Evolutionary conservation across 2,888 invertebrate genomes (phyloP).

Genomic region (Mesorhabditis spiculigera): DNA sequence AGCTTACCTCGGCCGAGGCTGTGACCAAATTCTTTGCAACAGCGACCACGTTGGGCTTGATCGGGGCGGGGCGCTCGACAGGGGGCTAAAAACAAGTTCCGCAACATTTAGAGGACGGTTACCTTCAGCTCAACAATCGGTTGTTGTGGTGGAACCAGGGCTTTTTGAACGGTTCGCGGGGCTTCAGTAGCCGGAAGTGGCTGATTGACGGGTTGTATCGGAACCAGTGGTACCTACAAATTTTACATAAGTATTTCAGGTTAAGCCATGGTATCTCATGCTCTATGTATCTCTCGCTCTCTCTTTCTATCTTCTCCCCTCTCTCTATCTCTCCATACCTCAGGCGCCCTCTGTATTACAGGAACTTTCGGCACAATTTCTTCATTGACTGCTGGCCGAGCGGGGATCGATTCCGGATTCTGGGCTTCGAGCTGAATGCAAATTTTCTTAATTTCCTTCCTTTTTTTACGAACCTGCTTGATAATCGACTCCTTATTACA

Average conservation of each 20-base stretch:
- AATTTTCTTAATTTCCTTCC: too few relatives aligned
- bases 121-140: too few relatives aligned
- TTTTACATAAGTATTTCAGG: background rate
- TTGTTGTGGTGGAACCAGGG: too few relatives aligned
- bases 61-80: background rate
- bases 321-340: too few relatives aligned
- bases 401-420: too few relatives aligned
- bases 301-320: too few relatives aligned
- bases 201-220: background rate
- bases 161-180: background rate
- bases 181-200: background rate
- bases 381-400: too few relatives aligned
- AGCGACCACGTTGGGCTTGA: background rate
- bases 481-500: conserved; percentile 41
- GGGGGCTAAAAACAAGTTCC: background rate
- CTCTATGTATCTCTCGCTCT: too few relatives aligned
- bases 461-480: conserved; percentile 23
- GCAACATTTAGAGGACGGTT: background rate
- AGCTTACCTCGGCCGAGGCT: background rate
- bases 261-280: too few relatives aligned
- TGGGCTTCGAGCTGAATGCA: too few relatives aligned
- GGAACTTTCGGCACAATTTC: too few relatives aligned
- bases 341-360: too few relatives aligned
- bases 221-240: conserved; percentile 4
- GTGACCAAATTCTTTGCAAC: background rate